Evolutionary conservation across 1,140 invertebrate genomes (phyloP).

Genomic region (Thrips palmi): DNA sequence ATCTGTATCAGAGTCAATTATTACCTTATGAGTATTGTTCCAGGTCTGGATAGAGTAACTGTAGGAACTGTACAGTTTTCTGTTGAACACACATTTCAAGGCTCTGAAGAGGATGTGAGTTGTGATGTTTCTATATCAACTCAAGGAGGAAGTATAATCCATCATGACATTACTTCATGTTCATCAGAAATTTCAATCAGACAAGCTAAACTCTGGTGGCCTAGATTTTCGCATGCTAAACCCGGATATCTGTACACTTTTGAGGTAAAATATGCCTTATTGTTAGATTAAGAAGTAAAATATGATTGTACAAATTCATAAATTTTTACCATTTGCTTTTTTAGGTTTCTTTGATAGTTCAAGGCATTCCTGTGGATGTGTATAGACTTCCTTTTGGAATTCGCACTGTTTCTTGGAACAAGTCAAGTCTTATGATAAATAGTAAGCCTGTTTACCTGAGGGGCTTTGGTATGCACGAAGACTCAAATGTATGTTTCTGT

Average conservation of each 20-base stretch:
- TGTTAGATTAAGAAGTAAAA: neutral
- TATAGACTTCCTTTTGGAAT: constrained; percentile 37
- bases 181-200: constrained; percentile 16
- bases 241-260: constrained; percentile 32
- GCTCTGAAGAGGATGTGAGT: neutral
- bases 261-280: constrained; percentile 20
- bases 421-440: constrained; percentile 32
- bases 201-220: constrained; percentile 35
- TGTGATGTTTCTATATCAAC: neutral
- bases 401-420: constrained; percentile 27
- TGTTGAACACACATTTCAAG: neutral
- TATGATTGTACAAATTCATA: neutral
- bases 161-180: constrained; percentile 9
- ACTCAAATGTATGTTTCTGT: constrained; percentile 31
- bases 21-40: no score
- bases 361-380: constrained; percentile 18
- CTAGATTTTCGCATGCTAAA: constrained; percentile 25
- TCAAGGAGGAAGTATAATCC: neutral
- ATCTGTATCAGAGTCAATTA: no score
- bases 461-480: constrained; percentile 47
- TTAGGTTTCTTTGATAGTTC: no score
- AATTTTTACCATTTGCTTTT: neutral
- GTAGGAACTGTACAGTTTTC: neutral
- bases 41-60: no score
- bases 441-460: constrained; percentile 35